Conservation (phyloP, 2,113 vertebrate species). For the Alligator sinensis region DNA sequence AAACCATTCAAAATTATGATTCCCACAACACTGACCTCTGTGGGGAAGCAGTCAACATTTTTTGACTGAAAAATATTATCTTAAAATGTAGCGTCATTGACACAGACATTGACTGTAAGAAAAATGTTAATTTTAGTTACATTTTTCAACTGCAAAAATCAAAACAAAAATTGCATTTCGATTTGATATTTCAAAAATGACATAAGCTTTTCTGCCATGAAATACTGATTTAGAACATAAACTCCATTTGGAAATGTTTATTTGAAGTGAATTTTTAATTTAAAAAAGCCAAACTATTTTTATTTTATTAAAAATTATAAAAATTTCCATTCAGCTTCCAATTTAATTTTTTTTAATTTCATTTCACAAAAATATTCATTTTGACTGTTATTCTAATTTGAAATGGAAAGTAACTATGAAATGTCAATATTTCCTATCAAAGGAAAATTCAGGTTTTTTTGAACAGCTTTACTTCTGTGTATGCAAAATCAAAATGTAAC, state of each 20-base stretch:
- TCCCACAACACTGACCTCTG: neutral
- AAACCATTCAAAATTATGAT: neutral
- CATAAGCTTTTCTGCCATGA: neutral
- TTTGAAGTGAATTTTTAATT: neutral
- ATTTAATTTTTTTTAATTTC: neutral
- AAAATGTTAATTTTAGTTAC: neutral
- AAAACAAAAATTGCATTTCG: neutral
- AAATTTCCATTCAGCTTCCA: neutral
- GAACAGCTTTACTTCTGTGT: constrained; percentile 57
- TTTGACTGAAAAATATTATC: neutral
- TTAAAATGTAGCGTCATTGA: neutral
- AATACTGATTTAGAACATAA: neutral
- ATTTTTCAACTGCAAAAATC: neutral
- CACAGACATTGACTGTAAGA: neutral
- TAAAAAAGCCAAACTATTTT: neutral
- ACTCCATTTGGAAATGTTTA: neutral
- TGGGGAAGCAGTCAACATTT: neutral
- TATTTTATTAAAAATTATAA: neutral
- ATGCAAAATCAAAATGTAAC: constrained; percentile 31
- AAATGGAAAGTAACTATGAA: constrained; percentile 13
- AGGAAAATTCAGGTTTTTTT: constrained; percentile 26
- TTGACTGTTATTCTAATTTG: neutral
- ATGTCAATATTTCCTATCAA: constrained; percentile 13
- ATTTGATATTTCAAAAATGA: neutral
- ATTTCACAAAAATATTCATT: neutral